Conservation (phyloP, 1,140 invertebrate species). For the Zophobas atratus region DNA sequence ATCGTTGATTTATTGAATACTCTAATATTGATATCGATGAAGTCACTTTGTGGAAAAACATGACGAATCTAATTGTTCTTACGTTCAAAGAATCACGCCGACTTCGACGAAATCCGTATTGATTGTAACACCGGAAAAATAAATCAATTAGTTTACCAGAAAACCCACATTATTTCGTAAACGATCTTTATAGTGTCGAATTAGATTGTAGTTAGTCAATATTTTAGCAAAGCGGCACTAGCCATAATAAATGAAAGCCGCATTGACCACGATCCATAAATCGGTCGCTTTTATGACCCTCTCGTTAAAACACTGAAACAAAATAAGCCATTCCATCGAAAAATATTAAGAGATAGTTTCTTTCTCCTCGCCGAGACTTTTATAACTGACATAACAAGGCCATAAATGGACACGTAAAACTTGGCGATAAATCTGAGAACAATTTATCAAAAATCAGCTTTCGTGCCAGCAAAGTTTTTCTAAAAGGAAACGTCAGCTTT, state of each 20-base stretch:
- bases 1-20: background rate
- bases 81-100: too few relatives aligned
- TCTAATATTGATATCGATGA: background rate
- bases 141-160: background rate
- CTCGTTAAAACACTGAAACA: constrained; percentile 4
- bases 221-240: constrained; percentile 2
- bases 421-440: background rate
- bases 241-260: constrained; percentile 5
- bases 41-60: background rate
- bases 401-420: constrained; percentile 3
- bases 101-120: background rate
- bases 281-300: background rate
- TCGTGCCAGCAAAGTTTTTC: background rate
- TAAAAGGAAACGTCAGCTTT: too few relatives aligned
- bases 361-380: constrained; percentile 3
- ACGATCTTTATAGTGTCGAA: background rate
- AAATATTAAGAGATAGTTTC: background rate
- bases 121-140: background rate
- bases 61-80: background rate
- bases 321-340: constrained; percentile 8
- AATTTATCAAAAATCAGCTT: constrained; percentile 1
- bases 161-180: background rate
- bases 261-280: background rate
- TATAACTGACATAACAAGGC: constrained; percentile 19
- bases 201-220: constrained; percentile 1